Evolutionary conservation across 1,140 invertebrate genomes (phyloP), one percentile per base, ranked within the genome.

Genomic region (Diuraphis noxia): DNA sequence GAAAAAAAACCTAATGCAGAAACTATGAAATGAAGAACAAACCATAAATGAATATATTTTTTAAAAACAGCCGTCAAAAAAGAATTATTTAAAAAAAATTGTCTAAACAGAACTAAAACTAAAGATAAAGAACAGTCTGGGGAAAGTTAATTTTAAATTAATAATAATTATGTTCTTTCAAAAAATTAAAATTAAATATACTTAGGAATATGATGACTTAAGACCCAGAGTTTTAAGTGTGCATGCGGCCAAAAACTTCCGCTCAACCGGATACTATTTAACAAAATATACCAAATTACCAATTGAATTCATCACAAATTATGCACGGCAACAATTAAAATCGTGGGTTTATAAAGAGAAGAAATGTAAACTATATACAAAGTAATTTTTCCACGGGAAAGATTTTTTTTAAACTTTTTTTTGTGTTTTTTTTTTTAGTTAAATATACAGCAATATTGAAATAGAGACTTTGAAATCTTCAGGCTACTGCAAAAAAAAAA

Each of bases 81-180:
- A 81, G 43, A 81, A 90, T 79, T 34, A 81, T 81, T 49, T 79
- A 81, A 90, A 49, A 89, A 82, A 49, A 43, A 81, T 91, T 91
- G 89, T 91, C 89, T 82, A 81, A 91, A 91, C 43, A 91, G 77
- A 91, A 90, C 88, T 90, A 90, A 90, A 91, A 91, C 89, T 91
- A 91, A 90, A 90, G 77, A 90, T 81, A 49, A 90, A 90, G 88
- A 91, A 82, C 89, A 91, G 89, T 91, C 89, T 49, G 89, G 89
- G 89, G 10, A 91, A 91, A 81, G 89, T 91, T 91, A 82, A 79
- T 91, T 46, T 91, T 91, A 91, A 91, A 82, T 91, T 91, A 91
- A 91, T 82, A 91, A 91, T 81, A 30, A 91, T 90, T 90, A 91
- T 82, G 89, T 52, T 91, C 43, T 91, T 91, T 82, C 43, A 90